Evolutionary conservation across 2,888 invertebrate genomes (phyloP).

Genomic region (Idaea dimidiata): DNA sequence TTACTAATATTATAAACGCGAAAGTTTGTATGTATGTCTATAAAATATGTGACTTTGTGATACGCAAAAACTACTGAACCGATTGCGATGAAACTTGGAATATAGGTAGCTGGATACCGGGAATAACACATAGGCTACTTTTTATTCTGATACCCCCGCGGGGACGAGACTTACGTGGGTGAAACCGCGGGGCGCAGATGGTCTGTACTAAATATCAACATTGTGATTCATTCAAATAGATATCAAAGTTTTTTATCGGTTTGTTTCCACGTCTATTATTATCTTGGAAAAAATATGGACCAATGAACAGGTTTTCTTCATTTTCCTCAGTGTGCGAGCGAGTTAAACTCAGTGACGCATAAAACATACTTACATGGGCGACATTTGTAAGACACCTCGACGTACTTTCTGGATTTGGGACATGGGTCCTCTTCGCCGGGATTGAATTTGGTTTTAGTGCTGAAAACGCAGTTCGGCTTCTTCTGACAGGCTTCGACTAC

Average conservation of each 20-base stretch:
- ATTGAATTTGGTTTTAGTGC: conserved; percentile 79
- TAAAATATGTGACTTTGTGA: too few relatives aligned
- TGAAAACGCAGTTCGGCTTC: conserved; percentile 93
- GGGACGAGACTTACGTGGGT: too few relatives aligned
- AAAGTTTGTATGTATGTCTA: too few relatives aligned
- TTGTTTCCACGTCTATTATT: not conserved
- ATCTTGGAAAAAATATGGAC: not conserved
- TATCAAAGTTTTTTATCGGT: not conserved
- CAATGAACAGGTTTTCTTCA: not conserved
- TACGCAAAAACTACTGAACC: too few relatives aligned
- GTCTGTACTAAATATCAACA: not conserved
- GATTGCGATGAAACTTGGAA: too few relatives aligned
- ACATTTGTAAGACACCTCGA: conserved; percentile 97
- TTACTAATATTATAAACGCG: too few relatives aligned
- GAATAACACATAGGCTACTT: too few relatives aligned
- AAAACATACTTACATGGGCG: conserved; percentile 90
- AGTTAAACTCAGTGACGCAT: conserved; percentile 11
- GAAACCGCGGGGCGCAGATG: too few relatives aligned
- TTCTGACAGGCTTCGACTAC: conserved; percentile 96
- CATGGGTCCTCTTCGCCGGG: conserved; percentile 94
- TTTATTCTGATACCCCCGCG: too few relatives aligned
- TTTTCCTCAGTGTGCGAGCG: not conserved
- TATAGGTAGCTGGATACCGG: too few relatives aligned
- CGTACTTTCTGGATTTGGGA: conserved; percentile 92
- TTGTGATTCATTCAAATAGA: not conserved